Percentiles rank a stretch among this genome's conserved stretches.
Conservation (phyloP, 2,888 invertebrate species). For the Caenorhabditis doughertyi region DNA sequence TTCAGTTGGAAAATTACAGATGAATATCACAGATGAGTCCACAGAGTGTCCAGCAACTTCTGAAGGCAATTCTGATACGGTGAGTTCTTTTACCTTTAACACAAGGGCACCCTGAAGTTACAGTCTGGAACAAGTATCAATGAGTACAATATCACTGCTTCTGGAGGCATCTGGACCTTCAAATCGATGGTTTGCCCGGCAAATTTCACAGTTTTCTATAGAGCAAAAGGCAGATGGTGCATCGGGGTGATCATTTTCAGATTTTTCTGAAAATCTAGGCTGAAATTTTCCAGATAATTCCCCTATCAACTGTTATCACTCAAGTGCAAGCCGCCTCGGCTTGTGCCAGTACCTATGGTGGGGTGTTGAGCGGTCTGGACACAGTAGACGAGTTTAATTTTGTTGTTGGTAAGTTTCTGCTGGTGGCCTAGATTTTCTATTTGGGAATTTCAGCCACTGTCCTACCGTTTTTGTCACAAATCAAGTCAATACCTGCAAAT, state of each 20-base stretch:
- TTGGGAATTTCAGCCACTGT: background rate
- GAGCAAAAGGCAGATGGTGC: background rate
- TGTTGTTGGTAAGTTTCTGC: background rate
- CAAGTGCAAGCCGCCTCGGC: background rate
- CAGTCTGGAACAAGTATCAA: background rate
- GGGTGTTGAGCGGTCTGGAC: constrained; percentile 11
- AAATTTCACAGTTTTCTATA: constrained; percentile 3
- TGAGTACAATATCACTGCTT: constrained; percentile 3
- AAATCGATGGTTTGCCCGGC: background rate
- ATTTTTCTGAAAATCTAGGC: background rate
- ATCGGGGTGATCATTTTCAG: constrained; percentile 2
- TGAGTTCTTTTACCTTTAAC: background rate
- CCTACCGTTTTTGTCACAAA: background rate
- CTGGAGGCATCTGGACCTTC: background rate
- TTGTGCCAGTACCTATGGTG: background rate
- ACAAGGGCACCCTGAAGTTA: background rate
- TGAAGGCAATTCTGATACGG: background rate
- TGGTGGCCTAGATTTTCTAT: background rate
- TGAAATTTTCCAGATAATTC: background rate
- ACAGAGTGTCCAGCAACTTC: background rate
- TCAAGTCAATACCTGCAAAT: background rate
- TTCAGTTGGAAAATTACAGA: background rate
- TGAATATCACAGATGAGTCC: background rate
- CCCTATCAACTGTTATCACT: background rate
- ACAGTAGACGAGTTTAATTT: constrained; percentile 5